A percentile compares a stretch with the other conserved stretches of the same genome.
phyloP scores from a whole-genome alignment of 2,888 invertebrate genomes.

The Drosophila conformis region DNA sequence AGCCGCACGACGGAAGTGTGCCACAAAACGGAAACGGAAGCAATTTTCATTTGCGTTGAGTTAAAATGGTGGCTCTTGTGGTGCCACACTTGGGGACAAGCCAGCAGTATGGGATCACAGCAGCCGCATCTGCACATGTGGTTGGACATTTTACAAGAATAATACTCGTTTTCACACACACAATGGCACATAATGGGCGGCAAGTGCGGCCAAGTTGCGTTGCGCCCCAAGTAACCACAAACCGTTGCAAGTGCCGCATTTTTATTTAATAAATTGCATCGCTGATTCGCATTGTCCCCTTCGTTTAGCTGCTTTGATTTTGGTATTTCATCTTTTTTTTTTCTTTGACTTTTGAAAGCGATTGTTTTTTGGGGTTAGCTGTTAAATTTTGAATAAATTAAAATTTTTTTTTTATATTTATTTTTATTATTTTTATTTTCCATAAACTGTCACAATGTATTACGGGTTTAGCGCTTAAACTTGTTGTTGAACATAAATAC shows the following conservation, averaged over 20 bases:
- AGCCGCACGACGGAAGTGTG: conserved; percentile 64
- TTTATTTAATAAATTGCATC: conserved; percentile 69
- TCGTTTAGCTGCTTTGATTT: conserved; percentile 7
- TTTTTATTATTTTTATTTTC: conserved; percentile 38
- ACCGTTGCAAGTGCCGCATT: conserved; percentile 70
- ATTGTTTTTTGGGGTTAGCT: conserved; percentile 28
- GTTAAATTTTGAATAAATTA: conserved; percentile 19
- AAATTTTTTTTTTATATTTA: conserved; percentile 1
- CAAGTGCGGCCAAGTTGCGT: conserved; percentile 28
- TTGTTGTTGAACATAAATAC: conserved; percentile 54
- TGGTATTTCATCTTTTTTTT: conserved; percentile 23
- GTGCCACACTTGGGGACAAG: conserved; percentile 33
- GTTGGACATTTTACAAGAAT: conserved; percentile 68
- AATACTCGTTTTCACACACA: conserved; percentile 60
- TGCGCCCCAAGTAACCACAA: conserved; percentile 58
- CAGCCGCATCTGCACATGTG: conserved; percentile 50
- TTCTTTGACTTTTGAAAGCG: conserved; percentile 30
- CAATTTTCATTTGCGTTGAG: conserved; percentile 79
- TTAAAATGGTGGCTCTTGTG: conserved; percentile 66
- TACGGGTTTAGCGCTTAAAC: conserved; percentile 55
- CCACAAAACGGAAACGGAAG: conserved; percentile 75
- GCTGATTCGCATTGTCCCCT: conserved; percentile 44
- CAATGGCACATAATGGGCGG: conserved; percentile 38
- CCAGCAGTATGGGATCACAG: not conserved
- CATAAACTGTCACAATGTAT: conserved; percentile 76